Conservation (phyloP, 2,113 vertebrate species). For the Butastur rufipennis region DNA sequence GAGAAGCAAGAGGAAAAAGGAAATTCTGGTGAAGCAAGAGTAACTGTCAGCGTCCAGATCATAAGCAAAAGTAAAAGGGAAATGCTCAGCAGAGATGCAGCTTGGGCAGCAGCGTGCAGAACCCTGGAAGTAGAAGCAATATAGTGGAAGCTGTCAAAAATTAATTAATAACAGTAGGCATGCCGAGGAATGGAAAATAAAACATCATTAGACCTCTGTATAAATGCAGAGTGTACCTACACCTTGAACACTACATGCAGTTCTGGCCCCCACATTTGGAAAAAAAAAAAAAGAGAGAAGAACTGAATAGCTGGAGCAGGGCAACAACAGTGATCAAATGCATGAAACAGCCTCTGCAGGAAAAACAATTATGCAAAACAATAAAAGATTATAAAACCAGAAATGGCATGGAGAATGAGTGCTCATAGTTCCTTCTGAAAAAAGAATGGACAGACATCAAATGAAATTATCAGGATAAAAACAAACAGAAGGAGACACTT, state of each 20-base stretch:
- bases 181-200: background rate
- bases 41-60: background rate
- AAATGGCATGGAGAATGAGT: background rate
- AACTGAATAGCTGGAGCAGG: background rate
- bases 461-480: background rate
- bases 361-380: background rate
- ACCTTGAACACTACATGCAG: background rate
- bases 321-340: background rate
- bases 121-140: background rate
- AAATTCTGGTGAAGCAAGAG: slow-evolving; percentile 7
- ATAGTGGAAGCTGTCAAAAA: background rate
- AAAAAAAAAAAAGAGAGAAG: background rate
- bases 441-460: background rate
- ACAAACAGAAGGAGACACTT: background rate
- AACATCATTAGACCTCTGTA: background rate
- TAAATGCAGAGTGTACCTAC: background rate
- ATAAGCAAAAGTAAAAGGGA: background rate
- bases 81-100: background rate
- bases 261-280: background rate
- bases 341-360: background rate
- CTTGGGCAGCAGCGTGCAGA: background rate
- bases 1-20: slow-evolving; percentile 1
- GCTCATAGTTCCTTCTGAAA: background rate
- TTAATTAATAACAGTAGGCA: background rate
- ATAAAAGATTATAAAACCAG: background rate